These are phyloP conservation scores for Trachythela sp. DNA, from an alignment of 64 coral and sea anemone species.

Conservation along the genomic window DNA sequence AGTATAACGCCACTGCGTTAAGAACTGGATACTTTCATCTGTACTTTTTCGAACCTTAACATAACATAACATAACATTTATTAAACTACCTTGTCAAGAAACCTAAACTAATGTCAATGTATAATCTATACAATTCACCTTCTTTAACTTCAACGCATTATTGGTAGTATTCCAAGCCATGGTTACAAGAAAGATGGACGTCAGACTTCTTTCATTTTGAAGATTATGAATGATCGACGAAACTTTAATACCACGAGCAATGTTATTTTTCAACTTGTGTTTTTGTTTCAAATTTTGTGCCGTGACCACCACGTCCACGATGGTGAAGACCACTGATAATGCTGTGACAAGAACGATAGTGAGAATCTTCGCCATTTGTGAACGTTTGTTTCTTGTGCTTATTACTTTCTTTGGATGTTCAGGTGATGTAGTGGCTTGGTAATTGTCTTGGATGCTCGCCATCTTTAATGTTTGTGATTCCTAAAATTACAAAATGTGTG, in stretches of 20 bases:
- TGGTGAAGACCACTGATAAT: background rate
- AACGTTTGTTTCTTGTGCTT: background rate
- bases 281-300: background rate
- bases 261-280: background rate
- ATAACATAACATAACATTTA: no score
- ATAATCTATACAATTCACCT: background rate
- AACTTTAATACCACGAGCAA: background rate
- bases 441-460: background rate
- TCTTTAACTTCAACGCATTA: background rate
- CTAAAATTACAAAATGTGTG: background rate
- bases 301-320: background rate
- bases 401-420: background rate
- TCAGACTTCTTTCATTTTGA: background rate
- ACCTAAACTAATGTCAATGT: no score
- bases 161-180: background rate
- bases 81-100: no score
- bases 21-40: background rate
- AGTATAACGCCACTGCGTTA: background rate
- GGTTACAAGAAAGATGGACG: background rate
- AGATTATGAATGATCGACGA: background rate
- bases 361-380: background rate
- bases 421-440: background rate
- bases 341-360: background rate
- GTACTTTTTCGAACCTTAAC: background rate
- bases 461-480: background rate